Base-by-base conservation (phyloP, 1,140 invertebrate species). In the Lucilia sericata region DNA sequence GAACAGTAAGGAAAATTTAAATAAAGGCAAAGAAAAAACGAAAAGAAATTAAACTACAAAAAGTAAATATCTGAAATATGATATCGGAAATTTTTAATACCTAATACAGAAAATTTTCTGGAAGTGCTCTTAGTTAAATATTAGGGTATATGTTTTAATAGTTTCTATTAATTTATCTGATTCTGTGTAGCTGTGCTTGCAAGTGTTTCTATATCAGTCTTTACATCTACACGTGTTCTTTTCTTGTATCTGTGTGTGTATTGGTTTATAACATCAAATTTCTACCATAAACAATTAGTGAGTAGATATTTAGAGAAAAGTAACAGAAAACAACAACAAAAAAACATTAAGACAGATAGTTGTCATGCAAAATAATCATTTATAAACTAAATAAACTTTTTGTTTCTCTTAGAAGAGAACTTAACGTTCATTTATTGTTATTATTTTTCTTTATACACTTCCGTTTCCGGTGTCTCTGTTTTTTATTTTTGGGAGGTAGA, bases 301-400 rank as follows among this genome's bases (percentile, higher is more conserved):
- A 60, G n/a, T n/a, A n/a, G 55, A 60, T 60, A 60, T 17, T 14
- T 60, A 30, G 25, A 30, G 3, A 30, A 30, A 30, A 30, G 25
- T 30, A 30, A 30, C 25, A 30, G 25, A 30, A n/a, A 30, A 30
- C 25, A 55, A n/a, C 42, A 42, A 60, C 13, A 60, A 17, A 60
- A 60, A 55, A 60, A 60, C 51, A 60, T 5, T n/a, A n/a, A 60
- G 55, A 60, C 55, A 60, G 55, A 60, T 60, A 60, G 55, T 60
- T 60, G 55, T 60, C 55, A 60, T 60, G 55, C 55, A 60, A 60
- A 60, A n/a, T 60, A 60, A 60, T 60, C 55, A 60, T 60, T 60
- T 60, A 60, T n/a, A 60, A 60, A 60, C 14, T 60, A n/a, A 60
- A 60, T 14, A 60, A 42, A n/a, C 55, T 60, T 60, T 60, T 17